Conservation (phyloP, 2,113 vertebrate genomes). For the Phalacrocorax pelagicus region DNA sequence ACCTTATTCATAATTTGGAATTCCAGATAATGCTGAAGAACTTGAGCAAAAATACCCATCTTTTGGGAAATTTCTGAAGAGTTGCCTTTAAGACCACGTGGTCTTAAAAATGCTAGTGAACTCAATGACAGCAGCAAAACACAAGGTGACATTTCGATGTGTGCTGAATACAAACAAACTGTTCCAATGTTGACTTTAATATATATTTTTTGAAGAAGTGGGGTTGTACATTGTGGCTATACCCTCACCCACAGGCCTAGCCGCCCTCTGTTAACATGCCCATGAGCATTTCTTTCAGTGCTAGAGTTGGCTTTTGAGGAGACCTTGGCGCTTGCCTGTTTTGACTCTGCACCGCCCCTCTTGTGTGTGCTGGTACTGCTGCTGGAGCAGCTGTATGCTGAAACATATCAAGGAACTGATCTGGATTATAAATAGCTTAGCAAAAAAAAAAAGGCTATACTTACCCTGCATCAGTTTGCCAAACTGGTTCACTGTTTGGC, state of each 20-base stretch:
- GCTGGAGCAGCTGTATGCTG: not conserved
- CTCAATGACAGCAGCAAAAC: not conserved
- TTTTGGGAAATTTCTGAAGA: not conserved
- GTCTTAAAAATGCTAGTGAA: not conserved
- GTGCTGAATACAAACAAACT: not conserved
- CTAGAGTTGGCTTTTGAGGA: not conserved
- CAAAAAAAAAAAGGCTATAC: not conserved
- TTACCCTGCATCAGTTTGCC: not conserved
- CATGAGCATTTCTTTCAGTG: not conserved
- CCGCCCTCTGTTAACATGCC: not conserved
- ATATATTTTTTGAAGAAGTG: not conserved
- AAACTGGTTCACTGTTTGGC: not conserved
- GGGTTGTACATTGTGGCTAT: not conserved
- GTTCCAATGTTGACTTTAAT: not conserved
- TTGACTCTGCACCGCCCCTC: not conserved
- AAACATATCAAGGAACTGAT: not conserved
- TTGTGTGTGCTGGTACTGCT: not conserved
- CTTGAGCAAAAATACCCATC: not conserved
- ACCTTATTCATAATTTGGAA: not conserved
- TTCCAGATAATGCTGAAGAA: not conserved
- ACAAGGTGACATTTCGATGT: not conserved
- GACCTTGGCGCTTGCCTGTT: not conserved
- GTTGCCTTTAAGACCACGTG: not conserved
- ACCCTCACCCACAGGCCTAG: not conserved
- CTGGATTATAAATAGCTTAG: not conserved